Percentiles rank a stretch among this genome's conserved stretches.
These are phyloP conservation scores for Smutsia temminckii DNA, from an alignment of 2,797 vertebrate genomes.

Conservation along the genomic window DNA sequence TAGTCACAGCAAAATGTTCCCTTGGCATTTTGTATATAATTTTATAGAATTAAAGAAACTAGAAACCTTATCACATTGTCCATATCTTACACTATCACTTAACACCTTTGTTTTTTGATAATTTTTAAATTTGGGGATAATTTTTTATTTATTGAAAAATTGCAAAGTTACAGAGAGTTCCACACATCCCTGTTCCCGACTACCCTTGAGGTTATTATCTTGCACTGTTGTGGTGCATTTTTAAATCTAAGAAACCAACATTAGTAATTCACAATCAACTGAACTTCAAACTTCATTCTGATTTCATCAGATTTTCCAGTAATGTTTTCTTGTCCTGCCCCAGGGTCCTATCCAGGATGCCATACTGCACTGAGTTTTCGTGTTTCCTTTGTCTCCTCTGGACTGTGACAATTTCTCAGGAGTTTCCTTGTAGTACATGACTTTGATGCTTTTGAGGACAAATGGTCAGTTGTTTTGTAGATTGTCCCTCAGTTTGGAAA, in stretches of 20 bases:
- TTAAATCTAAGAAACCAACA: background rate
- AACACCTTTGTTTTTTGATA: background rate
- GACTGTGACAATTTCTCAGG: background rate
- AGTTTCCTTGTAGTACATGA: background rate
- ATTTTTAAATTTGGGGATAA: background rate
- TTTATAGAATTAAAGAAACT: background rate
- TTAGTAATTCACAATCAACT: background rate
- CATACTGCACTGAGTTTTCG: background rate
- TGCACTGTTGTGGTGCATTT: background rate
- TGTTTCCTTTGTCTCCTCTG: background rate
- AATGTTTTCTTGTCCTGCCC: background rate
- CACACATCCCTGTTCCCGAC: rapidly evolving
- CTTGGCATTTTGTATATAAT: background rate
- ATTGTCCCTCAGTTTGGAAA: background rate
- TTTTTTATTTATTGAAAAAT: background rate
- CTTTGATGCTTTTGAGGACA: background rate
- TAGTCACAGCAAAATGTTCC: background rate
- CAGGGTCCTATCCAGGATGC: background rate
- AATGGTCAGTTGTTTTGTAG: background rate
- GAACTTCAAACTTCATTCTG: background rate
- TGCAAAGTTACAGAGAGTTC: background rate
- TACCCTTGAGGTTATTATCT: background rate
- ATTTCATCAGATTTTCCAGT: background rate
- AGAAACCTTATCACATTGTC: background rate
- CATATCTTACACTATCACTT: background rate